phyloP scores from a whole-genome alignment of 2,113 vertebrate species.

The Caretta caretta region DNA sequence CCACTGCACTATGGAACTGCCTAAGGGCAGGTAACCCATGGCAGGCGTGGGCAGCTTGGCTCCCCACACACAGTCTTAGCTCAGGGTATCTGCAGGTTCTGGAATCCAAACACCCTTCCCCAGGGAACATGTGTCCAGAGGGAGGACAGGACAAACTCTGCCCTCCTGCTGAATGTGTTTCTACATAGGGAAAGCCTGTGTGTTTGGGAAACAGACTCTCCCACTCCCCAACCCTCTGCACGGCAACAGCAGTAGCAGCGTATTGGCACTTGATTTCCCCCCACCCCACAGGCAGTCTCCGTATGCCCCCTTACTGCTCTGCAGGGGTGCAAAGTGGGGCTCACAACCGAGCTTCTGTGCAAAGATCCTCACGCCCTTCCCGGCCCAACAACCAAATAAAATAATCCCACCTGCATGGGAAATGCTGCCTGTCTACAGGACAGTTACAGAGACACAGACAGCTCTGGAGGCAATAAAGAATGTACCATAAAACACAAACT shows the following conservation, averaged over 20 bases:
- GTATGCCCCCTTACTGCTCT: neutral
- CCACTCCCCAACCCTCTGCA: neutral
- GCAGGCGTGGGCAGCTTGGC: neutral
- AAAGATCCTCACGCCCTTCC: neutral
- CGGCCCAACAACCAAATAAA: neutral
- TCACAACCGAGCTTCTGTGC: neutral
- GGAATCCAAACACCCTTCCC: neutral
- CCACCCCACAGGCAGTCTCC: neutral
- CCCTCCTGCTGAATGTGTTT: neutral
- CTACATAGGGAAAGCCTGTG: neutral
- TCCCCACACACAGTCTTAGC: neutral
- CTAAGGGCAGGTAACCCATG: neutral
- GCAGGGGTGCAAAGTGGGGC: neutral
- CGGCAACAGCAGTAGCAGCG: neutral
- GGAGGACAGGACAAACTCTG: neutral
- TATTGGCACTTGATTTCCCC: neutral
- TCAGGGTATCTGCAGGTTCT: neutral
- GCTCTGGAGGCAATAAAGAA: accelerated
- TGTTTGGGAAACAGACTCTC: neutral
- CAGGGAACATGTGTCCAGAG: neutral
- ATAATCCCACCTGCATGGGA: neutral
- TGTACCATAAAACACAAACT: constrained; percentile 18
- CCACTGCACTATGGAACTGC: neutral
- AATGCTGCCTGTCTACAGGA: neutral
- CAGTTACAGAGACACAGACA: neutral